Conservation (phyloP, 2,797 vertebrate genomes). For the Parotocinclus haroldoi region DNA sequence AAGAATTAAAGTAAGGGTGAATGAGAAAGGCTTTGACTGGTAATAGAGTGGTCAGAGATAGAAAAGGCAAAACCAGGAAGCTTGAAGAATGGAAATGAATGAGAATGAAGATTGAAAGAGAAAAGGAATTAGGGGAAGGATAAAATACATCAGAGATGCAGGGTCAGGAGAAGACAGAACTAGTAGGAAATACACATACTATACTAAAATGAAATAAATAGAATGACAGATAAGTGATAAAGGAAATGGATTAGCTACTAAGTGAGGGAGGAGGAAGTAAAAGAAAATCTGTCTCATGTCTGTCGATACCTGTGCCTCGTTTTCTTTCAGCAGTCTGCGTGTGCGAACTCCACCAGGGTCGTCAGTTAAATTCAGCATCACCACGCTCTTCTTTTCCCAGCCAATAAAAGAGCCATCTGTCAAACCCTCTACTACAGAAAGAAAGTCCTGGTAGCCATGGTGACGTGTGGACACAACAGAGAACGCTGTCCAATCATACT, state of each 20-base stretch:
- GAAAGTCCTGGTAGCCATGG: conserved; percentile 90
- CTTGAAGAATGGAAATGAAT: conserved; percentile 16
- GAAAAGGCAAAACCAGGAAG: conserved; percentile 5
- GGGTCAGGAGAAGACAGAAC: background rate
- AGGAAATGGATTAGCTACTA: conserved; percentile 53
- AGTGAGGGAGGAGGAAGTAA: conserved; percentile 38
- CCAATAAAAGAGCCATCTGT: conserved; percentile 93
- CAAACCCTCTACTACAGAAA: conserved; percentile 88
- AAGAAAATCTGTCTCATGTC: conserved; percentile 51
- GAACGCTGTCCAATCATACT: conserved; percentile 94
- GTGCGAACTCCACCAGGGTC: conserved; percentile 81
- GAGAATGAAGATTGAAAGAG: conserved; percentile 7
- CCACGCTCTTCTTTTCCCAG: conserved; percentile 92
- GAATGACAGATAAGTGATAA: conserved; percentile 34
- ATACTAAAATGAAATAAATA: conserved; percentile 17
- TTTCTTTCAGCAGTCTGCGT: conserved; percentile 84
- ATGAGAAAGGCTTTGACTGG: conserved; percentile 33
- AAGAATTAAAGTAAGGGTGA: conserved; percentile 34
- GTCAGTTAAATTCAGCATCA: conserved; percentile 85
- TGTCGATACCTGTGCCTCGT: conserved; percentile 81
- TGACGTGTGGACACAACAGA: conserved; percentile 88
- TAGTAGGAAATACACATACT: conserved; percentile 8
- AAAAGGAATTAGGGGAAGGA: conserved; percentile 49
- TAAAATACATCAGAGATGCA: conserved; percentile 11
- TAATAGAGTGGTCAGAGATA: conserved; percentile 46